These are phyloP conservation scores for Tridacna gigas DNA, from an alignment of 2,888 invertebrate genomes.

Conservation along the genomic window DNA sequence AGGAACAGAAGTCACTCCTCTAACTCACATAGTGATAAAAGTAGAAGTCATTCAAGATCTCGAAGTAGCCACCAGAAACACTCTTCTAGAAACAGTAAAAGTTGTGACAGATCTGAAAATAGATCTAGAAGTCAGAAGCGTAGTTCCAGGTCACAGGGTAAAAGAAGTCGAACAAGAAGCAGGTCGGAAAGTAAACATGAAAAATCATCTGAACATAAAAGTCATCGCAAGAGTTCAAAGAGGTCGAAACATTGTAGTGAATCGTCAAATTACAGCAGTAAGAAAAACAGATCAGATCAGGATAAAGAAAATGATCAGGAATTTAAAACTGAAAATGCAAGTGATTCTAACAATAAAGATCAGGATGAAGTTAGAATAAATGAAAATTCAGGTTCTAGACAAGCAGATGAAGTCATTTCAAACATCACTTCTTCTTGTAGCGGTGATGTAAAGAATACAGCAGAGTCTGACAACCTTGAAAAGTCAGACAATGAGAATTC, in stretches of 20 bases:
- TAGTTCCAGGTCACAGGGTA: conserved; percentile 10
- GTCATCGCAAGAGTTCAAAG: background rate
- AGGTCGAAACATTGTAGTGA: background rate
- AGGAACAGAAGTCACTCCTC: background rate
- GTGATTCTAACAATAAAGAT: background rate
- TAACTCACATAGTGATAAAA: conserved; percentile 1
- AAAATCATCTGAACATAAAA: background rate
- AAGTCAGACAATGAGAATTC: background rate
- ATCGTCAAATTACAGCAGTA: background rate
- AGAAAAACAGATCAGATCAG: background rate
- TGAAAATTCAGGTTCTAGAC: background rate
- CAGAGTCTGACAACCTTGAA: background rate
- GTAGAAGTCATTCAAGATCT: conserved; percentile 31
- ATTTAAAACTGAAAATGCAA: background rate
- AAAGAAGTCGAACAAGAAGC: conserved; percentile 6
- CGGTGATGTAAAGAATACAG: background rate
- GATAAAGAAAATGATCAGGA: background rate
- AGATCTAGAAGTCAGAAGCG: background rate
- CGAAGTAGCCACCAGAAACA: conserved; percentile 28
- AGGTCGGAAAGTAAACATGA: background rate
- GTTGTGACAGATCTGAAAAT: background rate
- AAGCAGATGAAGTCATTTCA: background rate
- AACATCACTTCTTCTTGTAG: background rate
- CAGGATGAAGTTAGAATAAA: background rate
- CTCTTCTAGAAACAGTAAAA: background rate